A percentile compares a stretch with the other conserved stretches of the same genome.
Conservation (phyloP, 35 echinoderm and acorn worm species). For the Ophiothrix spiculata region DNA sequence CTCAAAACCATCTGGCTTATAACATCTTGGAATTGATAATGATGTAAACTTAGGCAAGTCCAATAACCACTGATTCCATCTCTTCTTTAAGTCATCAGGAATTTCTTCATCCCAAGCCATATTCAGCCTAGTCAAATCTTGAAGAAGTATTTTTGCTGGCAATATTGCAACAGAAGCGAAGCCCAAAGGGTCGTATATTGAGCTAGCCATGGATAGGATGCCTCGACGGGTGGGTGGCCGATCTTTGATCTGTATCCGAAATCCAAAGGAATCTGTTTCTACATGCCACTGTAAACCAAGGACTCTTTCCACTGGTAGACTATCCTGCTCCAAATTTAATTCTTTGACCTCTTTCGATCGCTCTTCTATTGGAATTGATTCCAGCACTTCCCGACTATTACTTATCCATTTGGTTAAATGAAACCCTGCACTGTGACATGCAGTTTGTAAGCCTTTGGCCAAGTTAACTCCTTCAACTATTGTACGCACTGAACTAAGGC, state of each 20-base stretch:
- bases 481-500: constrained; percentile 21
- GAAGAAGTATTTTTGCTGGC: constrained; percentile 36
- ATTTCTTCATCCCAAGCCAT: constrained; percentile 56
- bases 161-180: constrained; percentile 11
- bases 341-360: constrained; percentile 36
- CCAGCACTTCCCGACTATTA: constrained; percentile 19
- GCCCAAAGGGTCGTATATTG: constrained; percentile 45
- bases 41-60: constrained; percentile 23
- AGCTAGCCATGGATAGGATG: constrained; percentile 43
- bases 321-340: background rate
- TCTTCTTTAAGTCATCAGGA: background rate
- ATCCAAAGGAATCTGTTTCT: background rate
- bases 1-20: constrained; percentile 6
- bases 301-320: background rate
- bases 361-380: background rate
- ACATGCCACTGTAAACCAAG: constrained; percentile 17
- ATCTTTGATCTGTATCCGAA: background rate
- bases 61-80: constrained; percentile 30
- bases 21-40: constrained; percentile 37
- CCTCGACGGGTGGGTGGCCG: constrained; percentile 47
- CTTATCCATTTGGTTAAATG: constrained; percentile 35
- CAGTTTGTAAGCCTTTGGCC: background rate
- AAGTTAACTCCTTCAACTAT: constrained; percentile 17
- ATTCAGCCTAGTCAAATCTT: constrained; percentile 28
- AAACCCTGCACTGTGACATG: constrained; percentile 9